These are phyloP conservation scores for Rotaria magnacalcarata DNA, from an alignment of 2,888 invertebrate genomes.

Conservation along the genomic window DNA sequence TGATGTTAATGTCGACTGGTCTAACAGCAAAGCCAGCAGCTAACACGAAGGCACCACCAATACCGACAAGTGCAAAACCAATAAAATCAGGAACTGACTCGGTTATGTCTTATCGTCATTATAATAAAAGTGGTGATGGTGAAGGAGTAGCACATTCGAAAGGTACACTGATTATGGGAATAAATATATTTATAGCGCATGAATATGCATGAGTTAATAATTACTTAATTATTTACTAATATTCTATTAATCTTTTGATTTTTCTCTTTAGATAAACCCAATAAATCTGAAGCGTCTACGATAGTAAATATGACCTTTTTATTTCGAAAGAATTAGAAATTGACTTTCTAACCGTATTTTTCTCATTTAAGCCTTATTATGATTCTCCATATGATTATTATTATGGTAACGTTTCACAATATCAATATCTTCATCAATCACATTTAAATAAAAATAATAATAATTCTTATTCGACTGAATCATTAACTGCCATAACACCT, in stretches of 20 bases:
- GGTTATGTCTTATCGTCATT: neutral
- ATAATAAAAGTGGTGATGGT: neutral
- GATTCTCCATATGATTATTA: constrained; percentile 27
- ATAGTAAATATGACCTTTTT: neutral
- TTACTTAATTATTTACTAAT: neutral
- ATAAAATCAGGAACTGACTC: neutral
- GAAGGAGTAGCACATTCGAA: neutral
- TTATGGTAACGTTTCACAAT: neutral
- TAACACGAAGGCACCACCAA: neutral
- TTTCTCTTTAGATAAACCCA: neutral
- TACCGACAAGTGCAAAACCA: neutral
- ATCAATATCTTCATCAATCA: constrained; percentile 31
- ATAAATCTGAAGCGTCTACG: neutral
- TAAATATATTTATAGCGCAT: neutral
- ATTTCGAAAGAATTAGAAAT: too few species aligned
- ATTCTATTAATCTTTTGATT: neutral
- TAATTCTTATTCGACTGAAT: neutral
- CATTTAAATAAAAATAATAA: constrained; percentile 14
- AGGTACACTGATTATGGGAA: neutral
- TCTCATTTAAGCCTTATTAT: neutral
- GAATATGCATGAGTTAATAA: neutral
- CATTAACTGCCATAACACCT: neutral
- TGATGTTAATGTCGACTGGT: neutral
- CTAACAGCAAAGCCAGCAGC: neutral
- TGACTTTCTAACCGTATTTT: neutral